A percentile compares a stretch with the other conserved stretches of the same genome.
Conservation (phyloP, 2,113 vertebrate species). For the Leptocoma aspasia region DNA sequence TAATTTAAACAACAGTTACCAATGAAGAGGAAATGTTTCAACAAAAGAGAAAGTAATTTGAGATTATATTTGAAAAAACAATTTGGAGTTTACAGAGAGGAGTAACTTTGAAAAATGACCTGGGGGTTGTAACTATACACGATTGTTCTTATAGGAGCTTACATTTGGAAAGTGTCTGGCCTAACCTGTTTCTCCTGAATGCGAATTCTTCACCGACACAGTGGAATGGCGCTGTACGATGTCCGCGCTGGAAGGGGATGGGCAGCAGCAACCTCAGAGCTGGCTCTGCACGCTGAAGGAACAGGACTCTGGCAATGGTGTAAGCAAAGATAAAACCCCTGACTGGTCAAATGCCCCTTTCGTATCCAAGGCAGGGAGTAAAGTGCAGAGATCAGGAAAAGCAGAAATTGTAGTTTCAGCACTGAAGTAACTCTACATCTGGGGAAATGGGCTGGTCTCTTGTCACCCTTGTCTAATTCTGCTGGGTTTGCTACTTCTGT, state of each 20-base stretch:
- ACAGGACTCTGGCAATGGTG: not conserved
- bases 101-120: conserved; percentile 11
- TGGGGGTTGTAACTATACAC: not conserved
- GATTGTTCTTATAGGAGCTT: conserved; percentile 12
- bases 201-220: conserved; percentile 1
- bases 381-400: not conserved
- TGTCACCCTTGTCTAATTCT: not conserved
- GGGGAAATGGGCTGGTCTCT: not conserved
- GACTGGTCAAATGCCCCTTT: not conserved
- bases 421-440: not conserved
- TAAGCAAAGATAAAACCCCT: not conserved
- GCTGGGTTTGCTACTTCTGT: not conserved
- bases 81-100: not conserved
- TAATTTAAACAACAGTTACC: not conserved
- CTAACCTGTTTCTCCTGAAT: conserved; percentile 54
- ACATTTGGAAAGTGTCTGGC: not conserved
- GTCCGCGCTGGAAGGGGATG: not conserved
- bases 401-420: not conserved
- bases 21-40: not conserved
- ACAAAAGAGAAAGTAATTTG: not conserved
- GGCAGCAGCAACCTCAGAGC: not conserved
- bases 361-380: not conserved
- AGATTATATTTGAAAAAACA: not conserved
- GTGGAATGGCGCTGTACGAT: not conserved
- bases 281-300: not conserved